A percentile compares a stretch with the other conserved stretches of the same genome.
These are phyloP conservation scores for Thripadectes ignobilis DNA, from an alignment of 2,797 vertebrate species.

Conservation along the genomic window DNA sequence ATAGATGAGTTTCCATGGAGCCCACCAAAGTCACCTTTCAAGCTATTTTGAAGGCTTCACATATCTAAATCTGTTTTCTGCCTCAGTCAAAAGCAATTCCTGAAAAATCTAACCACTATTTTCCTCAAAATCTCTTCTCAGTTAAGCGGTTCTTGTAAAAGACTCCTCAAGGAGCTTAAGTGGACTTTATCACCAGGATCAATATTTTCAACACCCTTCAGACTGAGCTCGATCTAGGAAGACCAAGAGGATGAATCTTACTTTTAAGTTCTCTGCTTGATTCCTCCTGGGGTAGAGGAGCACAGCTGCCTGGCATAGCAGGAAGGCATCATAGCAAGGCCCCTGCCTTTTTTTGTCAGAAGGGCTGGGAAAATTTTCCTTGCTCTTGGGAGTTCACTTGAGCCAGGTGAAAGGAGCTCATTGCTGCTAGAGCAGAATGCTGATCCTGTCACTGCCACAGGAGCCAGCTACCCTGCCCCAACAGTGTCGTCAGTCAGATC, in stretches of 20 bases:
- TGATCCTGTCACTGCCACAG: background rate
- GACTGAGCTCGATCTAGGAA: background rate
- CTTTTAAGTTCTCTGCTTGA: background rate
- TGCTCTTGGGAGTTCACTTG: background rate
- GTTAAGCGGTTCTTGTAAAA: background rate
- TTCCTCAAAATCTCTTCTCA: background rate
- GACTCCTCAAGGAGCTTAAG: background rate
- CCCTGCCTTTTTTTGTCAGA: background rate
- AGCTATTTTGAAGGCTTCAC: background rate
- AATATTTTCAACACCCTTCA: background rate
- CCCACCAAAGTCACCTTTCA: constrained; percentile 15
- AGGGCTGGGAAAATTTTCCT: background rate
- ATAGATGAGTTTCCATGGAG: constrained; percentile 51
- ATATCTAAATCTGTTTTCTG: constrained; percentile 23
- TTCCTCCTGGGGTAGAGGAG: background rate
- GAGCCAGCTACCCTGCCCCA: background rate
- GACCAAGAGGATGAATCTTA: background rate
- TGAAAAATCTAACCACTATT: background rate
- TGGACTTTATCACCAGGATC: background rate
- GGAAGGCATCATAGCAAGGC: background rate
- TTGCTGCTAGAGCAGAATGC: background rate
- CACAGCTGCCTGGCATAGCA: background rate
- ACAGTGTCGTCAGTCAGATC: background rate
- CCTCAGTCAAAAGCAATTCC: background rate
- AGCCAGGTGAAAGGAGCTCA: background rate